Evolutionary conservation across 1,140 invertebrate genomes (phyloP).

Genomic region (Pseudoatta argentina): DNA sequence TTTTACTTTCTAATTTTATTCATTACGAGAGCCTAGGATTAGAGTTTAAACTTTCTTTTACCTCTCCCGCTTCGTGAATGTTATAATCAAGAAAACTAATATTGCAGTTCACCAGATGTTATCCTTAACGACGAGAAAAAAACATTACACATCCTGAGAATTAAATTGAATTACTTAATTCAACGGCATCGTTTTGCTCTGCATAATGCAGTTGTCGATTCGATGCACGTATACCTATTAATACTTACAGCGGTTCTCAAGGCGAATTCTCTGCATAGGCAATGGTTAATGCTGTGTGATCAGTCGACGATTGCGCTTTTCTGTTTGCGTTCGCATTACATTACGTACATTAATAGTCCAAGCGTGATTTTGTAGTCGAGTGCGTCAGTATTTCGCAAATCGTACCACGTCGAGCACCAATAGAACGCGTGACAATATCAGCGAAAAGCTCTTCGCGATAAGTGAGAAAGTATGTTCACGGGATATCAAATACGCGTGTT

Average conservation of each 20-base stretch:
- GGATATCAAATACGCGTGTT: conserved; percentile 36
- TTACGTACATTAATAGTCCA: conserved; percentile 31
- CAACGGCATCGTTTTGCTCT: neutral
- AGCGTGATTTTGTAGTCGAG: conserved; percentile 27
- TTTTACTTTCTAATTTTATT: neutral
- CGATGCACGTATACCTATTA: neutral
- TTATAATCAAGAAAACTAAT: neutral
- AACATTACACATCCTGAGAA: neutral
- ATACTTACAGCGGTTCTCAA: conserved; percentile 4
- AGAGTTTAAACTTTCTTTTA: neutral
- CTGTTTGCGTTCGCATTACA: conserved; percentile 45
- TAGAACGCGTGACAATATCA: conserved; percentile 5
- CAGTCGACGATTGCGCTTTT: conserved; percentile 55
- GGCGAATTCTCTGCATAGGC: conserved; percentile 16
- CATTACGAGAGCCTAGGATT: neutral
- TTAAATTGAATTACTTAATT: conserved; percentile 32
- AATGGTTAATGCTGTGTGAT: conserved; percentile 47
- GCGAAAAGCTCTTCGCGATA: conserved; percentile 45
- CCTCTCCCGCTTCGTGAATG: neutral
- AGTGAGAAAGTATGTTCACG: conserved; percentile 54
- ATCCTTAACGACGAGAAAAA: neutral
- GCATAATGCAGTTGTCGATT: conserved; percentile 5
- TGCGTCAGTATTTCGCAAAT: conserved; percentile 51
- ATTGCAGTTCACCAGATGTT: conserved; percentile 17
- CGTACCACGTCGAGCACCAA: neutral